A percentile compares a stretch with the other conserved stretches of the same genome.
Evolutionary conservation across 2,797 vertebrate species (phyloP).

Genomic region (Lagocephalus sceleratus): DNA sequence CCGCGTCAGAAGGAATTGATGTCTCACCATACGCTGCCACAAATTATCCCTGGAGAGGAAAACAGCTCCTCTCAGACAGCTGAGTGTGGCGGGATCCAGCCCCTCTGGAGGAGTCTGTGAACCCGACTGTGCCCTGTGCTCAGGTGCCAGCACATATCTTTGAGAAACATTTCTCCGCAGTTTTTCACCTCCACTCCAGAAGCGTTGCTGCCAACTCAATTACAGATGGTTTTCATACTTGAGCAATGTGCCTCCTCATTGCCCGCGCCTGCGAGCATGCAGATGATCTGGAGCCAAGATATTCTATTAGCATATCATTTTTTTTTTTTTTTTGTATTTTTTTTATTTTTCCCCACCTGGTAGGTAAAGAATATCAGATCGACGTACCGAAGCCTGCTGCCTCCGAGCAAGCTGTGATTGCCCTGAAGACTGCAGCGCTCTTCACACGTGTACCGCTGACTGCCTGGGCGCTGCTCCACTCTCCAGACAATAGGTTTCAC

Average conservation of each 20-base stretch:
- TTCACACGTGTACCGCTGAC: constrained; percentile 52
- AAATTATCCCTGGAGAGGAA: constrained; percentile 67
- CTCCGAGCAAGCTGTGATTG: constrained; percentile 23
- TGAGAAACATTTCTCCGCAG: constrained; percentile 29
- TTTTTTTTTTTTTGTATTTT: constrained; percentile 16
- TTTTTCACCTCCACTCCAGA: constrained; percentile 28
- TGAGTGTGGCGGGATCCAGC: constrained; percentile 42
- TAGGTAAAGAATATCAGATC: constrained; percentile 41
- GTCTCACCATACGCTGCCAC: constrained; percentile 53
- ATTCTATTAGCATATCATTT: constrained; percentile 44
- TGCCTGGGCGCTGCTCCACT: constrained; percentile 45
- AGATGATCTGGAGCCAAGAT: constrained; percentile 29
- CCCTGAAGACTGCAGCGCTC: constrained; percentile 44
- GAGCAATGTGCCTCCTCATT: constrained; percentile 28
- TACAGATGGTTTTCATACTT: constrained; percentile 45
- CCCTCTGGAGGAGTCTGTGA: constrained; percentile 51
- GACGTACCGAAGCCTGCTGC: constrained; percentile 20
- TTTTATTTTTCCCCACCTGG: constrained; percentile 30
- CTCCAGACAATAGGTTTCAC: constrained; percentile 59
- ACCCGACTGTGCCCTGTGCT: constrained; percentile 46
- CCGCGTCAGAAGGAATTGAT: constrained; percentile 64
- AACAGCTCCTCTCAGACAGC: constrained; percentile 51
- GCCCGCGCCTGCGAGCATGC: constrained; percentile 17
- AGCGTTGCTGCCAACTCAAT: constrained; percentile 42
- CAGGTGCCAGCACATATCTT: constrained; percentile 43